Base-by-base conservation (phyloP, 2,113 vertebrate genomes). In the Papio anubis region DNA sequence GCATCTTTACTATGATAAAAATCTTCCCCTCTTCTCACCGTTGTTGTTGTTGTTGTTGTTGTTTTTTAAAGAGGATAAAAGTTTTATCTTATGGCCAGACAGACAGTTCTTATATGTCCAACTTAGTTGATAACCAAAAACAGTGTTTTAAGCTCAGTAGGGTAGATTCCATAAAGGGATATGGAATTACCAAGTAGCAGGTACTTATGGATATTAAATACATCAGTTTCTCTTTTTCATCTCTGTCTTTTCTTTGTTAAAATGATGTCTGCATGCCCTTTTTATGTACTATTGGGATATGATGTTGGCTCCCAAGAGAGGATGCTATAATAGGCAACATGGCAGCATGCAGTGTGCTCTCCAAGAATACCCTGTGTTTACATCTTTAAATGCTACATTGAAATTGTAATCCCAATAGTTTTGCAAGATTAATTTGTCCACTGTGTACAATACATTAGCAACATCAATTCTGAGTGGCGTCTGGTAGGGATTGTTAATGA, bases 401-500 rank as follows among this genome's bases (percentile, higher is more conserved):
- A 80, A 79, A 21, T 73, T 80, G 79, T 95, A 57, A 79, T 80
- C 32, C 27, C 18, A 75, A 35, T 64, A 43, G 38, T 72, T 94
- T 82, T 97, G 17, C 14, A 88, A 68, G 30, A 35, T 92, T 75
- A 92, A 75, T 93, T 93, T 93, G 21, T 79, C 38, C 17, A 43
- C 35, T 87, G 32, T 52, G 16, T 72, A 17, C 40, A 95, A 45
- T 82, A 82, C 57, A 81, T 40, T 52, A 76, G 57, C 35, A 81
- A 17, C 12, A 35, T 8, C 25, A 87, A 7, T 82, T 93, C 66
- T 55, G 43, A 50, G 32, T 90, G 16, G 27, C 52, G 7, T 82
- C 25, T 68, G 68, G 25, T 87, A 35, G 32, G 18, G 25, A 32
- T 21, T 76, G 14, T 38, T 78, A 57, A 38, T 86, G 40, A 66